Evolutionary conservation across 2,797 vertebrate species (phyloP), one percentile per base, ranked within the genome.

Genomic region (Tarsius wallacei): DNA sequence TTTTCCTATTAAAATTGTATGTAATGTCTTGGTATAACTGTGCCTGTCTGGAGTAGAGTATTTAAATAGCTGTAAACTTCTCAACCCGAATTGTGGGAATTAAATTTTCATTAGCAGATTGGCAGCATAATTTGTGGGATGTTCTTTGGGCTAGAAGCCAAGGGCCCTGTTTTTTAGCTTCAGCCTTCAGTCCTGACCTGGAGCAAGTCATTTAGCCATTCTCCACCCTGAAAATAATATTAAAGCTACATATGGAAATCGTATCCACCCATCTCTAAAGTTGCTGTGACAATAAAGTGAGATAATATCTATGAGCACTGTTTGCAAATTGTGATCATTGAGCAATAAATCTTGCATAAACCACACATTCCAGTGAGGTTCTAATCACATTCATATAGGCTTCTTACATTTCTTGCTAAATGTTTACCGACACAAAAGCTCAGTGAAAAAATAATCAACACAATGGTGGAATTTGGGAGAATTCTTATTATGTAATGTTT

Each of bases 1-100:
- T 61, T 97, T 87, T 93, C 77, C 73, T 87, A 51, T 96, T 88
- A 84, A 96, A 90, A 84, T 73, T 31, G 4, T 26, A 71, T 63
- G 84, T 91, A 49, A 42, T 0, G 14, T 86, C 84, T 96, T 68
- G 55, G 53, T 81, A 14, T 9, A 68, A 68, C 92, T 68, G 1
- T 55, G 51, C 15, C 87, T 15, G 31, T 85, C 83, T 92, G 71
- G 74, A 91, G 70, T 31, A 9, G 81, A 59, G 57, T 70, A 19
- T 71, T 92, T 96, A 83, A 94, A 84, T 83, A 83, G 36, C 87
- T 74, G 21, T 64, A 80, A 76, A 33, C 21, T 61, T 83, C 83
- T 87, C 93, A 59, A 42, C 51, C 66, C 16, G 21, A 55, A 82
- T 59, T 10, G 31, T 90, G n/a, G 90, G 49, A 49, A 77, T 85